These are phyloP conservation scores for Diceros bicornis DNA, from an alignment of 2,797 vertebrate genomes.

Conservation along the genomic window DNA sequence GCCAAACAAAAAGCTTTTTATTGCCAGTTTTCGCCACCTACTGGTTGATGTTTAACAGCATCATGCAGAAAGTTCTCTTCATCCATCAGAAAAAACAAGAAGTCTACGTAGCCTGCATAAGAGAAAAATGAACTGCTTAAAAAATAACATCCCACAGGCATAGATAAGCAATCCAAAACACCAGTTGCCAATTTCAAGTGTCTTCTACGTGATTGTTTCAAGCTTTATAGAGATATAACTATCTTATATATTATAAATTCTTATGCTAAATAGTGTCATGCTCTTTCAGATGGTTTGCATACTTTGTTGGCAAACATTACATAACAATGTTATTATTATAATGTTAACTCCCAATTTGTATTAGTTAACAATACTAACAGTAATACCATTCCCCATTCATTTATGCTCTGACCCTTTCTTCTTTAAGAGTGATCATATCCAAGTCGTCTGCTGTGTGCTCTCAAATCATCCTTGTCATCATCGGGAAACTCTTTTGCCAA, in stretches of 20 bases:
- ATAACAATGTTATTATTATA: not conserved
- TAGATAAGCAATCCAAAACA: not conserved
- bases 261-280: not conserved
- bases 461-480: not conserved
- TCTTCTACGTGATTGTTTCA: not conserved
- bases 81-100: not conserved
- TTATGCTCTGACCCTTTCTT: not conserved
- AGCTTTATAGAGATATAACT: not conserved
- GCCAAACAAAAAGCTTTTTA: constrained; percentile 74
- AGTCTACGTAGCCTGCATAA: not conserved
- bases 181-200: not conserved
- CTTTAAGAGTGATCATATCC: not conserved
- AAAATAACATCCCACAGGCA: constrained; percentile 12
- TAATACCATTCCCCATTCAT: not conserved
- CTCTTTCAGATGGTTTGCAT: not conserved
- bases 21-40: constrained; percentile 87
- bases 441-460: not conserved
- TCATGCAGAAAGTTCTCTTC: constrained; percentile 32
- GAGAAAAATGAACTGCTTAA: not conserved
- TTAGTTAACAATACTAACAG: not conserved
- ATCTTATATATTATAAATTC: not conserved
- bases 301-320: not conserved
- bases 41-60: constrained; percentile 78
- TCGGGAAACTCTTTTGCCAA: not conserved
- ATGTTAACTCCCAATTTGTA: not conserved